These are phyloP conservation scores for Halichondria panicea DNA, from an alignment of 37 sponge, comb jelly and placozoan species.

Conservation along the genomic window DNA sequence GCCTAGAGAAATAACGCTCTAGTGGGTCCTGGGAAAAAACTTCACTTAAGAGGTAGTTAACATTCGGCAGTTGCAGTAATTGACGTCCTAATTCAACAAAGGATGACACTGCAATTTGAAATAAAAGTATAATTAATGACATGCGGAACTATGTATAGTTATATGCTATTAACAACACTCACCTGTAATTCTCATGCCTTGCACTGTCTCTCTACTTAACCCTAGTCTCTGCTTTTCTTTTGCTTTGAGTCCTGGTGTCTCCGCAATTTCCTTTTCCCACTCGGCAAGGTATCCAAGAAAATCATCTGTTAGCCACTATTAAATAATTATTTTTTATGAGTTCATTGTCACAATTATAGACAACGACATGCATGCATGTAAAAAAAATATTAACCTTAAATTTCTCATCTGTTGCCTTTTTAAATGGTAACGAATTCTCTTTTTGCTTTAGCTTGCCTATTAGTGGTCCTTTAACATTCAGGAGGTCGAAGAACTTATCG, in stretches of 20 bases:
- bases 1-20: constrained; percentile 37
- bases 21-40: constrained; percentile 38
- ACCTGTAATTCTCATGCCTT: constrained; percentile 38
- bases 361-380: neutral
- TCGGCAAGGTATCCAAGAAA: constrained; percentile 32
- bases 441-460: constrained; percentile 12
- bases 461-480: constrained; percentile 16
- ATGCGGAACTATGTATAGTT: neutral
- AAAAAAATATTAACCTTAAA: constrained; percentile 7
- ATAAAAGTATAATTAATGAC: neutral
- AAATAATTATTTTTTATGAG: neutral
- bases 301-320: constrained; percentile 19
- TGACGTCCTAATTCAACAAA: constrained; percentile 23
- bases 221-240: constrained; percentile 3
- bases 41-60: constrained; percentile 29
- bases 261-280: constrained; percentile 15
- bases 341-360: neutral
- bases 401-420: neutral
- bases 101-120: constrained; percentile 3
- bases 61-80: constrained; percentile 7
- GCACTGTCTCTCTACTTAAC: constrained; percentile 22
- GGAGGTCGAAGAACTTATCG: constrained; percentile 29
- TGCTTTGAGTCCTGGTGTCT: constrained; percentile 1
- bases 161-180: neutral
- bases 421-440: constrained; percentile 3